Conservation (phyloP, 2,888 invertebrate species). For the Heliconius aoede region DNA sequence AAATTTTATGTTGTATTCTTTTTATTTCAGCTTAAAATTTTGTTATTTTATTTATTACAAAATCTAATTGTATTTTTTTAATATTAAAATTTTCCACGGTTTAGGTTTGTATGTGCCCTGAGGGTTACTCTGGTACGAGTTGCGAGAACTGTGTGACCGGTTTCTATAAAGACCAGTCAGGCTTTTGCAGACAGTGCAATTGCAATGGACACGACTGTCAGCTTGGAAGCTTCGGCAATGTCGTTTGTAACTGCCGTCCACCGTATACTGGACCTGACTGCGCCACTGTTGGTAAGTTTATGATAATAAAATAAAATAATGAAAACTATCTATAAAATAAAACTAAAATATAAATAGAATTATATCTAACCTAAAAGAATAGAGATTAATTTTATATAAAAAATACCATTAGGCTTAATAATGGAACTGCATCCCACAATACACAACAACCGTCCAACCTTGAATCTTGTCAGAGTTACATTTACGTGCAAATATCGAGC, state of each 20-base stretch:
- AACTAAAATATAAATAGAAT: neutral
- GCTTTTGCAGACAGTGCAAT: constrained; percentile 88
- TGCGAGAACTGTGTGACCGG: constrained; percentile 90
- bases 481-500: constrained; percentile 75
- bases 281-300: constrained; percentile 63
- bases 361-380: neutral
- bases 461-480: constrained; percentile 58
- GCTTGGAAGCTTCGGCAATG: constrained; percentile 80
- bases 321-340: neutral
- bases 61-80: neutral
- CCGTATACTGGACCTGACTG: constrained; percentile 89
- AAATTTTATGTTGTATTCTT: neutral
- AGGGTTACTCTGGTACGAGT: constrained; percentile 91
- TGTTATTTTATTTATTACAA: neutral
- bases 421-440: constrained; percentile 77
- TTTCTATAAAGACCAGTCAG: constrained; percentile 87
- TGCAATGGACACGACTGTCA: constrained; percentile 90
- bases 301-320: constrained; percentile 1
- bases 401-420: constrained; percentile 64
- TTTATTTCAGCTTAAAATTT: neutral
- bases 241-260: constrained; percentile 88
- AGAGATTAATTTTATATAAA: constrained; percentile 39
- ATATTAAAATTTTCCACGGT: neutral
- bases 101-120: constrained; percentile 90
- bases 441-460: constrained; percentile 54